Evolutionary conservation across 2,113 vertebrate genomes (phyloP).

Genomic region (Neopipo cinnamomea): DNA sequence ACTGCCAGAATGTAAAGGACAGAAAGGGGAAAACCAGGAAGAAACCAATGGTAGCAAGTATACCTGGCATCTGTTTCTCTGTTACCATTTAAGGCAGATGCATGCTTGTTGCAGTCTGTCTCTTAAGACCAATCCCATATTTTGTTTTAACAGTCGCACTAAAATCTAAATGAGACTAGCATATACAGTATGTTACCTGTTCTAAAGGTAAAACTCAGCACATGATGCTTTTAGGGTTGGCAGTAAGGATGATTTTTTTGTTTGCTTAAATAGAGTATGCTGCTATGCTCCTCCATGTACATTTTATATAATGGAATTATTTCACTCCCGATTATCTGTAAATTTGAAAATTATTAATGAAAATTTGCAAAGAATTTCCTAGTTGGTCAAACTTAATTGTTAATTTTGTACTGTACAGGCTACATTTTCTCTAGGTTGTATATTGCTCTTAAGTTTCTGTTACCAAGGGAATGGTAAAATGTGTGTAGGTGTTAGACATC

Average conservation of each 20-base stretch:
- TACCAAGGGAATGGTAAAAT: not conserved
- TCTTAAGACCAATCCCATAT: not conserved
- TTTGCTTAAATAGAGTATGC: not conserved
- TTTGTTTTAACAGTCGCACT: not conserved
- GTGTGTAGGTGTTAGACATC: not conserved
- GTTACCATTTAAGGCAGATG: not conserved
- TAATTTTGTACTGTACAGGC: not conserved
- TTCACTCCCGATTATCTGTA: not conserved
- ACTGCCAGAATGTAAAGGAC: not conserved
- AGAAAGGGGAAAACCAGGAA: not conserved
- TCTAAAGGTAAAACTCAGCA: not conserved
- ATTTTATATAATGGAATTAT: not conserved
- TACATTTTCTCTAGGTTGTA: not conserved
- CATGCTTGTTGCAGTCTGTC: not conserved
- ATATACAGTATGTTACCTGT: not conserved
- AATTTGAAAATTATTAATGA: not conserved
- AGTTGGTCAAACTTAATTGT: not conserved
- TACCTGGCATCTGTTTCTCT: not conserved
- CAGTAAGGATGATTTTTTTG: not conserved
- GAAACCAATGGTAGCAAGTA: not conserved
- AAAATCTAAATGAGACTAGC: not conserved
- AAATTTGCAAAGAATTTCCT: not conserved
- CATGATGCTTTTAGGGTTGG: not conserved
- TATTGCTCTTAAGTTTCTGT: not conserved
- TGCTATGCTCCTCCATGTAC: not conserved